These are phyloP conservation scores for Tylochromis polylepis DNA, from an alignment of 2,113 vertebrate genomes.

Conservation along the genomic window DNA sequence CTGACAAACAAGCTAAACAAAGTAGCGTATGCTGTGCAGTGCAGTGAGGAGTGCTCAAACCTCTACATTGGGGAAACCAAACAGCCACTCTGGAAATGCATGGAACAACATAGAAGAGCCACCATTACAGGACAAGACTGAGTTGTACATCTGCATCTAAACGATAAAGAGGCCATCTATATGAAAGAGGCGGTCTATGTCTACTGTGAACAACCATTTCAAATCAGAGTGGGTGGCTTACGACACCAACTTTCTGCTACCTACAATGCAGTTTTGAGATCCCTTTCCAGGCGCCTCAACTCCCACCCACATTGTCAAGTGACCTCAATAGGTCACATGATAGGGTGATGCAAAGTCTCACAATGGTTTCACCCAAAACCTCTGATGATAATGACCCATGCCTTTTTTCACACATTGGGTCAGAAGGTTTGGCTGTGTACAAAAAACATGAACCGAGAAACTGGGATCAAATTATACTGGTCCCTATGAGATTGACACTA, in stretches of 20 bases:
- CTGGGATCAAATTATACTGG: neutral
- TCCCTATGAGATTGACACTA: neutral
- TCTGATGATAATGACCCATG: neutral
- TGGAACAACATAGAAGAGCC: too few species aligned
- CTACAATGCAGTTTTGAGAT: neutral
- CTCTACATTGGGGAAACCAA: too few species aligned
- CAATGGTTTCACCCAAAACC: neutral
- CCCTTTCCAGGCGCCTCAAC: neutral
- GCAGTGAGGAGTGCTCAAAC: too few species aligned
- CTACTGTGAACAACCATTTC: too few species aligned
- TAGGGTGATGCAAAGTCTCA: neutral
- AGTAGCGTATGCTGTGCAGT: too few species aligned
- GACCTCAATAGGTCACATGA: neutral
- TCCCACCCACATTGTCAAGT: neutral
- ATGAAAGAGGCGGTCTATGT: too few species aligned
- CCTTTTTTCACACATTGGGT: fast-evolving
- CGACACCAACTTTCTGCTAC: neutral
- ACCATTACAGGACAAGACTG: too few species aligned
- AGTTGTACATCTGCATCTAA: too few species aligned
- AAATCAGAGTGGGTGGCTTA: too few species aligned
- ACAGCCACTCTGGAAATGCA: too few species aligned
- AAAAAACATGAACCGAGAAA: neutral
- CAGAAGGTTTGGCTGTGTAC: neutral
- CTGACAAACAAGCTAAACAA: too few species aligned
- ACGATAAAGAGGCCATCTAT: too few species aligned